Conservation (phyloP, 2,888 invertebrate species). For the Gastrophysa polygoni region DNA sequence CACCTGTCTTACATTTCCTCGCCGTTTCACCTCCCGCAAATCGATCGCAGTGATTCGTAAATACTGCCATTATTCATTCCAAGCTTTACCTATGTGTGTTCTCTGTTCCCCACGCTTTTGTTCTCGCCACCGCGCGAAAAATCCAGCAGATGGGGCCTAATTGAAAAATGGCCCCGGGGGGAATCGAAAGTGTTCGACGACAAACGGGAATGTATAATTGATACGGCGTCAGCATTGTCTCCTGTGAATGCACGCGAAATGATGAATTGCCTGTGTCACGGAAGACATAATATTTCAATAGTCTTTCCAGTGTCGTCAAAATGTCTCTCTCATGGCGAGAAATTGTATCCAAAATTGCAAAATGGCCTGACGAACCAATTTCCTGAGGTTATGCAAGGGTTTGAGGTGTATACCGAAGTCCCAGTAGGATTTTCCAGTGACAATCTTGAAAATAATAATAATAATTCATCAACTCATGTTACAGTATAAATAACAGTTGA, state of each 20-base stretch:
- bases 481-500: no score
- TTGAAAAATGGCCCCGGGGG: conserved; percentile 15
- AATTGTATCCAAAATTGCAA: no score
- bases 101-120: background rate
- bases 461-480: no score
- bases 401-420: no score
- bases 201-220: background rate
- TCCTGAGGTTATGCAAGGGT: no score
- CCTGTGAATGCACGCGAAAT: background rate
- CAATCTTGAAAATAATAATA: no score
- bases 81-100: background rate
- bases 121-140: conserved; percentile 3
- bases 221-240: background rate
- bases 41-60: conserved; percentile 41
- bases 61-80: conserved; percentile 44
- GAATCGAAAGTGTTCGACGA: conserved; percentile 8
- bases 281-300: no score
- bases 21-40: conserved; percentile 24
- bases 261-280: background rate
- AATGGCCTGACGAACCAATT: no score
- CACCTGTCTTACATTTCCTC: conserved; percentile 41
- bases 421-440: no score
- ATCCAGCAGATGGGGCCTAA: conserved; percentile 14
- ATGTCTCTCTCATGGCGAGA: background rate
- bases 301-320: no score